Evolutionary conservation across 1,140 invertebrate species (phyloP), one percentile per base, ranked within the genome.

Genomic region (Drosophila pachea): DNA sequence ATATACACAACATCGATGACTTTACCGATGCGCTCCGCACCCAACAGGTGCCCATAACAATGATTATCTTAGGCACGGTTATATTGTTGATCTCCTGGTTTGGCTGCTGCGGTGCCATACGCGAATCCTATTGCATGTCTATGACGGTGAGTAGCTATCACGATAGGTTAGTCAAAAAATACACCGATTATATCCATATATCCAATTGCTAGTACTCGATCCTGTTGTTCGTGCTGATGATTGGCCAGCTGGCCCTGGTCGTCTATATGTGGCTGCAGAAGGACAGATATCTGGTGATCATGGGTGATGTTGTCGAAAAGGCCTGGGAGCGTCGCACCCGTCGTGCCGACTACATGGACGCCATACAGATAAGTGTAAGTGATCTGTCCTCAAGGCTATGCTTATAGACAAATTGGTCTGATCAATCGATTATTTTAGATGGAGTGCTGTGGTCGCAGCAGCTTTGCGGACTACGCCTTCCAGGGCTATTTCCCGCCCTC

Each of bases 21-120:
- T 89, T 91, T 14, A 66, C 92, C 4, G 89, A 91, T 12, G 82
- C 90, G 8, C 87, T 91, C 58, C 88, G 91, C 56, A 89, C 90
- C 29, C 87, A 90, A 31, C 91, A 92, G 12, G 91, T 91, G 8
- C 91, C 93, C 2, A 91, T 94, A 71, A 89, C 93, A 5, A 91
- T 95, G 70, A 95, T 96, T 68, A 89, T 94, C 47, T 88, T 95
- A 70, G 95, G 95, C 5, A 90, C 91, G 1, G 89, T 95, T 47
- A 93, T 95, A 64, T 95, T 95, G 83, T 66, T 95, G 31, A 93
- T 96, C 61, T 93, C 94, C 7, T 96, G 95, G 91, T 94, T 96
- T 83, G 95, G 95, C 74, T 97, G 95, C 89, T 96, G 95, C 82
- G 95, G 95, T 36, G 95, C 95, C 7, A 93, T 95, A 55, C 92